Conservation (phyloP, 1,140 invertebrate genomes). For the Brachionus plicatilis region DNA sequence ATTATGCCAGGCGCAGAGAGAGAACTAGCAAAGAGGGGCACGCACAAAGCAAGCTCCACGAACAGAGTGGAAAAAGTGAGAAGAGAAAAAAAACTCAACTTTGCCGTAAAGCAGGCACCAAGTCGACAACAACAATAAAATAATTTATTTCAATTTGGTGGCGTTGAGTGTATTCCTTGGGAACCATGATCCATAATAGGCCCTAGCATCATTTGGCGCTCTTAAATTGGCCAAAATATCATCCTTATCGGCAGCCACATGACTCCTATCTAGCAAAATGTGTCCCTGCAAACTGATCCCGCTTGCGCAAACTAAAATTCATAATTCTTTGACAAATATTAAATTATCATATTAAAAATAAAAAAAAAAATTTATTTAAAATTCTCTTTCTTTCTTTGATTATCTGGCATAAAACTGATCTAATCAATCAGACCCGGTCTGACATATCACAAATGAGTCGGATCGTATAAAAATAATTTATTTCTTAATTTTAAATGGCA, state of each 20-base stretch:
- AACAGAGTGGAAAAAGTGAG: not conserved
- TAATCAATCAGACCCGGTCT: not conserved
- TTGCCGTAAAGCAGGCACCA: not conserved
- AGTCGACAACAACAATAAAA: not conserved
- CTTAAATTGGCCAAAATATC: not conserved
- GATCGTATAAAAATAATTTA: not conserved
- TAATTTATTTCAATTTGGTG: not conserved
- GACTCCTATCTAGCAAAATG: not conserved
- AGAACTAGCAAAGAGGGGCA: not conserved
- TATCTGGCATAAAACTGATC: not conserved
- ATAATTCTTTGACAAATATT: not conserved
- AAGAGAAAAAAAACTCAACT: not conserved
- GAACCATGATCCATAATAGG: not conserved
- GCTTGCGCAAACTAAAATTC: not conserved
- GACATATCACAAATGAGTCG: not conserved
- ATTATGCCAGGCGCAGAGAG: not conserved
- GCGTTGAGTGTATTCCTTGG: not conserved
- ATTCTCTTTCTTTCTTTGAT: not conserved
- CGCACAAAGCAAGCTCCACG: not conserved
- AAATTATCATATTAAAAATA: not conserved
- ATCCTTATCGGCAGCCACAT: not conserved
- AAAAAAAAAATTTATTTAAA: not conserved
- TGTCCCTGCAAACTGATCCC: not conserved
- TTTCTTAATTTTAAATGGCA: not conserved
- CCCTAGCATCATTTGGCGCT: not conserved